Evolutionary conservation across 1,140 invertebrate genomes (phyloP), one percentile per base, ranked within the genome.

Genomic region (Orchesella cincta): DNA sequence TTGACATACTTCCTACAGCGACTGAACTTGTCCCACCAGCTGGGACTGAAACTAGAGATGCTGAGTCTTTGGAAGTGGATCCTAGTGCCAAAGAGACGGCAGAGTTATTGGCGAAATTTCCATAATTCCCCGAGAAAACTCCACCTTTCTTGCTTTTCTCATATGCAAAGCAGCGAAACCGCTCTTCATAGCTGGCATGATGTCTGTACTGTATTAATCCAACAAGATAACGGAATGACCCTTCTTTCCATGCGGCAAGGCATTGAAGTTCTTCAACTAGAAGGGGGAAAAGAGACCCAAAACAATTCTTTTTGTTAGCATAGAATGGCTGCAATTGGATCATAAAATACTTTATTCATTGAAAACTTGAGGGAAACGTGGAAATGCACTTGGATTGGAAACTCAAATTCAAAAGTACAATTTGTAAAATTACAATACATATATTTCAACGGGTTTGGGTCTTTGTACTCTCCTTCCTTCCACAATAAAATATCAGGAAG

Each of bases 231-330:
- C 83, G 83, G 46, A 83, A 84, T 23, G 85, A 86, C 0, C 87
- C 87, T 80, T 88, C 87, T 78, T 86, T 87, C 87, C 87, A 88
- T 12, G 83, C 83, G 2, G 85, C 87, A 39, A 87, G 77, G 74
- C 87, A 88, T 74, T 84, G 83, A 28, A 88, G 80, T 78, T 86
- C 86, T 79, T 87, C 87, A 31, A 82, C 87, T 87, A 81, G 12
- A 8, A 73, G 14, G 26, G 23, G 3, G 54, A 57, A 57, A 26
- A 26, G 5, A 57, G 54, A 57, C 12, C 8, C 12, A 5, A 16
- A 57, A n/a, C 23, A n/a, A 57, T 16, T 57, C 26, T 57, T n/a
- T n/a, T n/a, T n/a, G n/a, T n/a, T n/a, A n/a, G n/a, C n/a, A n/a
- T n/a, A n/a, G n/a, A n/a, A n/a, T n/a, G n/a, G n/a, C n/a, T n/a